Evolutionary conservation across 2,797 vertebrate species (phyloP), one percentile per base, ranked within the genome.

Genomic region (Sus cebifrons): DNA sequence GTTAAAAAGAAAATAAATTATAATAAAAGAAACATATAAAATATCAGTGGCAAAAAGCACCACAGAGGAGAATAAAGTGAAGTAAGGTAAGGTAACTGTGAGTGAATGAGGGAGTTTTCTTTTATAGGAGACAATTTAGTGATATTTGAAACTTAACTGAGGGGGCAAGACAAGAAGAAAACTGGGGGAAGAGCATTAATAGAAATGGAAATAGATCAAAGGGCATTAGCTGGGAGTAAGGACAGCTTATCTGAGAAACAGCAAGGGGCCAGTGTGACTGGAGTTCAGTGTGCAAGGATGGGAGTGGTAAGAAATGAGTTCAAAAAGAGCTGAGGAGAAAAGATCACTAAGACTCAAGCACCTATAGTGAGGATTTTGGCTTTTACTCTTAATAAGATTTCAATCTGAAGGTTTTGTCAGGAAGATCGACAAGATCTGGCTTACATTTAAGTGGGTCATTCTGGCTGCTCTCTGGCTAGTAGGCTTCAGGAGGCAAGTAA

Each of bases 131-230:
- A 25, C 67, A 52, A 81, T 20, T 36, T 60, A 58, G 17, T 77
- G 75, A 84, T 52, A 91, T 77, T 32, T 81, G 58, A 93, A 86
- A 84, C 12, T 60, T 81, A 78, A 86, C 27, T 67, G 27, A 93
- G 64, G 32, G 74, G 29, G 18, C 52, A 89, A 93, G 16, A 32
- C 25, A 56, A 77, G 1, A 60, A 93, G 20, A 85, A 27, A 54
- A 52, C 20, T 44, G n/a, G 9, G 20, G n/a, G 21, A 36, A 93
- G 14, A 74, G 77, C 16, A 81, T 87, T 65, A 95, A 89, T 89
- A 58, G 62, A 68, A 70, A 36, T 56, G n/a, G n/a, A 82, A 95
- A 67, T 2, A 52, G 16, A 94, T 94, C 77, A 90, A 90, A 91
- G 15, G 18, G 17, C 27, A 29, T 1, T 73, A 81, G 13, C 12